Evolutionary conservation across 2,113 vertebrate species (phyloP).

Genomic region (Benitochromis conjunctus): DNA sequence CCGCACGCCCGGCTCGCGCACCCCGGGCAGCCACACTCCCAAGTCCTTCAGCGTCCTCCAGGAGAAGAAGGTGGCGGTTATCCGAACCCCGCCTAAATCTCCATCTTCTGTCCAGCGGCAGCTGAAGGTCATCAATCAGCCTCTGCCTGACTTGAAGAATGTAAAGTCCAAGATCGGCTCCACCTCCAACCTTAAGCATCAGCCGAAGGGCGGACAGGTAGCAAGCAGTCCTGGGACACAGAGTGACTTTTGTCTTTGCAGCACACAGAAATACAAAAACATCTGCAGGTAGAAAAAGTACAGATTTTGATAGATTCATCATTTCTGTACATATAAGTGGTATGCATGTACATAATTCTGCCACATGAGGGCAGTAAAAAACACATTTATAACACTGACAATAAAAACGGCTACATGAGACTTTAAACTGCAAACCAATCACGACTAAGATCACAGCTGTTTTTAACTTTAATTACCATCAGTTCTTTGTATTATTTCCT

Average conservation of each 20-base stretch:
- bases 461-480: background rate
- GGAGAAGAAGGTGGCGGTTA: conserved; percentile 95
- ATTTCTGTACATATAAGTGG: background rate
- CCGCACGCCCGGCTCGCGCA: conserved; percentile 90
- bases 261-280: background rate
- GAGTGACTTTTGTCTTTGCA: background rate
- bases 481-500: background rate
- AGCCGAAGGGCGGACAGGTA: conserved; percentile 95
- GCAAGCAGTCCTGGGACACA: background rate
- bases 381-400: background rate
- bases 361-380: conserved; percentile 23
- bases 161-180: conserved; percentile 95
- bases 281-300: background rate
- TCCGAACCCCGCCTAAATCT: conserved; percentile 93
- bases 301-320: background rate
- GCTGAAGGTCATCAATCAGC: conserved; percentile 89
- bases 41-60: conserved; percentile 88
- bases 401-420: background rate
- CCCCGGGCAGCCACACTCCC: conserved; percentile 90
- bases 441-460: background rate
- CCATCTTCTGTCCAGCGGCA: conserved; percentile 88
- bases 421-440: background rate
- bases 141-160: conserved; percentile 91
- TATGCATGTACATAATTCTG: background rate
- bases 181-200: conserved; percentile 89